Evolutionary conservation across 92 coral and sea anemone genomes (phyloP).

Genomic region (Blastomussa wellsi): DNA sequence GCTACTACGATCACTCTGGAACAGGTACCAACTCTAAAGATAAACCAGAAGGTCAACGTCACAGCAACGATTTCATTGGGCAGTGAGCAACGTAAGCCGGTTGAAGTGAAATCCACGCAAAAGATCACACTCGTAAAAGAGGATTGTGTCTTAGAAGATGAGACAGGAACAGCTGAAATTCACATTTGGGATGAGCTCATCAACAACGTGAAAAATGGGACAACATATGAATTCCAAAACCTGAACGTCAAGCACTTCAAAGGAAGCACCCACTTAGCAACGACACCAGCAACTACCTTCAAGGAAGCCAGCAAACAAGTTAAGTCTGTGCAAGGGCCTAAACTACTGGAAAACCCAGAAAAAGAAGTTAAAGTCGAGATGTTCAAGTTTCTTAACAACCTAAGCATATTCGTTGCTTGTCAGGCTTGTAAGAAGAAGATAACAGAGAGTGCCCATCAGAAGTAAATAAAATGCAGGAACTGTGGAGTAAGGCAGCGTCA

Average conservation of each 20-base stretch:
- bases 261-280: slow-evolving; percentile 57
- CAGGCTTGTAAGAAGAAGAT: no score
- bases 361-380: slow-evolving; percentile 32
- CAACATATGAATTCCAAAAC: no score
- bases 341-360: slow-evolving; percentile 49
- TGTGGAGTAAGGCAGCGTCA: no score
- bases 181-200: slow-evolving; percentile 71
- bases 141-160: slow-evolving; percentile 64
- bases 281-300: slow-evolving; percentile 48
- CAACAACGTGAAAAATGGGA: slow-evolving; percentile 49
- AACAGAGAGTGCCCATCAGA: no score
- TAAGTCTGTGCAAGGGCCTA: slow-evolving; percentile 48
- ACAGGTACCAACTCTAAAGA: slow-evolving; percentile 51
- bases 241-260: slow-evolving; percentile 58
- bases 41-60: slow-evolving; percentile 66
- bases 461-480: no score
- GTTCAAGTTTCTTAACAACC: slow-evolving; percentile 54
- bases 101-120: no score
- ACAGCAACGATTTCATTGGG: slow-evolving; percentile 68
- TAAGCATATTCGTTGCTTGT: no score
- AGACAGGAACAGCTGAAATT: slow-evolving; percentile 61
- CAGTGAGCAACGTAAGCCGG: slow-evolving; percentile 55
- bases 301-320: slow-evolving; percentile 40
- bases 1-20: no score
- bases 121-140: slow-evolving; percentile 65